Evolutionary conservation across 2,113 vertebrate genomes (phyloP), one percentile per base, ranked within the genome.

Genomic region (Poeciliopsis turrubarensis): DNA sequence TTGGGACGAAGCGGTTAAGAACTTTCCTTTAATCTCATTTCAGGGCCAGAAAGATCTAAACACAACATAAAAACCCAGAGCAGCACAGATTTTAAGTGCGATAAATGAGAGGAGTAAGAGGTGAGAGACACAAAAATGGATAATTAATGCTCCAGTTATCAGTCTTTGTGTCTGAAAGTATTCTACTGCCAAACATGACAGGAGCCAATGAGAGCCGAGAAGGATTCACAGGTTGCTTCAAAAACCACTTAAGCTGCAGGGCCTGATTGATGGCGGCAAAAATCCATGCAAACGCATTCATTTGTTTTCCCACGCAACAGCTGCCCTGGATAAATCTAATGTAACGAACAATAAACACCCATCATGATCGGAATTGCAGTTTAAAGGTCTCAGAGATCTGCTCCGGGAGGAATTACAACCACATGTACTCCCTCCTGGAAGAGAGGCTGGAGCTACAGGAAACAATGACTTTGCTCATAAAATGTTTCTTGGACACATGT

Each of bases 271-370:
- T 90, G 86, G 76, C 72, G 71, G 79, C 68, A 51, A 78, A 85
- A 82, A 88, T 79, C 77, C 44, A 78, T 77, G 67, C 81, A 83
- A 90, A 72, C 29, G 3, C 70, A 87, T 82, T 67, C 87, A 81
- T 87, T 81, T 90, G 70, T 83, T 83, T 86, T 70, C 64, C 17
- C 30, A 26, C 32, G 60, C 74, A 72, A 82, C 91, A 93, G 91
- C 89, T 92, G 91, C 77, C 83, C 69, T n/a, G 29, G 85, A 86
- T 93, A 91, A 88, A 83, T 83, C 69, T 75, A 85, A 89, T 78
- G 70, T 85, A 89, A 89, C 85, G 80, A 93, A 91, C 84, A 91
- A 92, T 89, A 91, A 94, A 92, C 89, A 92, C 73, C 68, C 80
- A 71, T 90, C 84, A 83, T 84, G 86, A 89, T 90, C 65, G 73